Base-by-base conservation (phyloP, 2,113 vertebrate genomes). In the Himantopus leucocephalus region DNA sequence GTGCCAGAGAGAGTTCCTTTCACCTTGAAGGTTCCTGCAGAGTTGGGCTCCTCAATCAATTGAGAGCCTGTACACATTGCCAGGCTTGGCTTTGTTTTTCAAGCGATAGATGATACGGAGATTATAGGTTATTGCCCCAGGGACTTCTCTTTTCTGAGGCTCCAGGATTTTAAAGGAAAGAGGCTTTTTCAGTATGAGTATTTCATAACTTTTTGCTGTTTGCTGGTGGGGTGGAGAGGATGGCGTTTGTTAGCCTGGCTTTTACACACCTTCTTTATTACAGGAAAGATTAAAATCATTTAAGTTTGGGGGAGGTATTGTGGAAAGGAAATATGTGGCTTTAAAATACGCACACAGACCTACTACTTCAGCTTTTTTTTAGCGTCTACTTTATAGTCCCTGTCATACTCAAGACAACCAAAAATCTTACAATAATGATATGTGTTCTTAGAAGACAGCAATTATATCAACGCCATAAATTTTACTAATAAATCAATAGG, bases 21-120 rank as follows among this genome's bases (percentile, higher is more conserved):
- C 78, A 93, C 90, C 92, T 96, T 96, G 76, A 56, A 77, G 86
- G 22, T 84, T 83, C 77, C 89, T 80, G 70, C 59, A n/a, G 66
- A n/a, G 55, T 16, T 70, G 56, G 55, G 83, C 84, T 92, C 55
- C 78, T 81, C 74, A 37, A 66, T 95, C 94, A 94, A 2, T 24
- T 0, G 29, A 53, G 47, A 94, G 50, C 83, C 74, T 21, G 74
- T 26, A 37, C 60, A 24, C 41, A 12, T 21, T 73, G 91, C 72
- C 74, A 43, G 53, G 56, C 37, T 43, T 91, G 66, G 35, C 71
- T 90, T 95, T 95, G 82, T 88, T 95, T 95, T 89, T 84, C 50
- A 67, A 71, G 87, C 83, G 72, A 45, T 29, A 88, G 53, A 93
- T 90, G 87, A 79, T 81, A 18, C 55, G 77, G 87, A 80, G 92